These are phyloP conservation scores for Bradypodion ventrale DNA, from an alignment of 2,797 vertebrate species.

Conservation along the genomic window DNA sequence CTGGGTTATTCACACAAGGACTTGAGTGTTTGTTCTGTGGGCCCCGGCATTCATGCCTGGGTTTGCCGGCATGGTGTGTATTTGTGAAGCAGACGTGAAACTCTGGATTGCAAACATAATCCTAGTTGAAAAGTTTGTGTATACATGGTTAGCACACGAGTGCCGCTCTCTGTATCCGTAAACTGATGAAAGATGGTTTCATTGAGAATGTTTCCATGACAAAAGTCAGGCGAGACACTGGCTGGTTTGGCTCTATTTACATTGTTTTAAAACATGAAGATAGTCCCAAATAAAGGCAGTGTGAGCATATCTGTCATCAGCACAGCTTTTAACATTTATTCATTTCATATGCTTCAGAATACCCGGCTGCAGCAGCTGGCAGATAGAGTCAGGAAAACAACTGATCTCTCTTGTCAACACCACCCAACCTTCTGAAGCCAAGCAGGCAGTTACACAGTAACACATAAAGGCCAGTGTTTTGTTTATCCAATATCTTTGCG, in stretches of 20 bases:
- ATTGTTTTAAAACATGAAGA: conserved; percentile 67
- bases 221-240: conserved; percentile 55
- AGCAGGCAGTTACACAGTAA: conserved; percentile 80
- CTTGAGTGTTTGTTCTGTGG: conserved; percentile 45
- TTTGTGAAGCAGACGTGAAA: conserved; percentile 62
- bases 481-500: conserved; percentile 76
- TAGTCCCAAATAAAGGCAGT: conserved; percentile 82
- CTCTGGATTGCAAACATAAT: conserved; percentile 54
- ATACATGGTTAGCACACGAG: conserved; percentile 64
- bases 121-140: conserved; percentile 57
- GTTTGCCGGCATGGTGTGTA: neutral
- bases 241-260: conserved; percentile 79
- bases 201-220: conserved; percentile 57
- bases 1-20: conserved; percentile 15
- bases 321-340: conserved; percentile 80
- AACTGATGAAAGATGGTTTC: conserved; percentile 79
- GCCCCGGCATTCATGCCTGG: conserved; percentile 46
- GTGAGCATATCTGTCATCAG: conserved; percentile 89
- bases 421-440: conserved; percentile 78
- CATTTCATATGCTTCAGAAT: conserved; percentile 75
- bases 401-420: conserved; percentile 85
- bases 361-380: conserved; percentile 86
- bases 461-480: conserved; percentile 78
- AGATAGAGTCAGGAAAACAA: conserved; percentile 83
- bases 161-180: conserved; percentile 69